Evolutionary conservation across 2,888 invertebrate species (phyloP), one percentile per base, ranked within the genome.

Genomic region (Anagyrus pseudococci): DNA sequence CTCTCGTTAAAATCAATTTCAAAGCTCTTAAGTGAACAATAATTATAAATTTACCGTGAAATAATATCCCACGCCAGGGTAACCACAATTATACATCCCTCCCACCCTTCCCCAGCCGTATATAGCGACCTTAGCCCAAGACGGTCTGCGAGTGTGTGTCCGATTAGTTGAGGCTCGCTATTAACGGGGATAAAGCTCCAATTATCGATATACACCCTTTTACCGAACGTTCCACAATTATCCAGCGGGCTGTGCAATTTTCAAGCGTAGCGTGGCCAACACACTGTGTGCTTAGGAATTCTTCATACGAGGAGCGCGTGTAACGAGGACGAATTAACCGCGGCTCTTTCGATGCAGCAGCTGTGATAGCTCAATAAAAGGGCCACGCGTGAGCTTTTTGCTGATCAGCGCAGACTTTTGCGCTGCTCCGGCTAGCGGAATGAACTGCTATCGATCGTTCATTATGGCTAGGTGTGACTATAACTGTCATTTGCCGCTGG

Each of bases 331-430:
- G 17, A 48, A 33, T 50, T 44, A 60, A 25, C n/a, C 19, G 26
- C 47, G 10, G 37, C 15, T 4, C 25, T 29, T 7, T 10, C 33
- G 33, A 13, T 15, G 8, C 33, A 2, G 33, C 20, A 4, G 26
- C 41, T n/a, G 29, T 64, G 59, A 64, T 59, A 59, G 55, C 56
- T 64, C 59, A 64, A 64, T 64, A 59, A 56, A 56, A 56, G 59
- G 55, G 59, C 53, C 29, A 7, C 19, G 56, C 25, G n/a, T n/a
- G n/a, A 47, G 23, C 8, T 26, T 50, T n/a, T 37, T 40, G 49
- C 43, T 43, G 29, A 49, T 58, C 58, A 17, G n/a, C 22, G 49
- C n/a, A n/a, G n/a, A n/a, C n/a, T n/a, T n/a, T n/a, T n/a, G n/a
- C n/a, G n/a, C n/a, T n/a, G n/a, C n/a, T n/a, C n/a, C n/a, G n/a